These are phyloP conservation scores for Drosophila tropicalis DNA, from an alignment of 1,140 invertebrate species.

Conservation along the genomic window DNA sequence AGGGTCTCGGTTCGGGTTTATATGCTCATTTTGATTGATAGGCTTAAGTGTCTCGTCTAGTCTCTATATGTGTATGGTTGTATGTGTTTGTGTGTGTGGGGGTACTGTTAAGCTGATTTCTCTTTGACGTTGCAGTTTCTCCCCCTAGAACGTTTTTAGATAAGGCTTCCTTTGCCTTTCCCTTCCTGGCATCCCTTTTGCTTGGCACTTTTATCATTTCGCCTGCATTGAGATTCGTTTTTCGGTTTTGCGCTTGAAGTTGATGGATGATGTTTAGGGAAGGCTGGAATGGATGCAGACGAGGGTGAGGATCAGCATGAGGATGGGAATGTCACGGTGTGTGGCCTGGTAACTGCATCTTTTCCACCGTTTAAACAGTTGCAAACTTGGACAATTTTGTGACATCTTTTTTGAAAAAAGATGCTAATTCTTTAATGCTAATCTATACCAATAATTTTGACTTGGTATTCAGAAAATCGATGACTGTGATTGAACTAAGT, in stretches of 20 bases:
- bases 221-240: constrained; percentile 47
- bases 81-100: constrained; percentile 17
- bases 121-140: constrained; percentile 48
- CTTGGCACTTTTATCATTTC: background rate
- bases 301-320: background rate
- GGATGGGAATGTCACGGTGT: background rate
- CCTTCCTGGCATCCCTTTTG: background rate
- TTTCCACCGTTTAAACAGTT: background rate
- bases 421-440: background rate
- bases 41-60: constrained; percentile 48
- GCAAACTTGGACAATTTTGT: background rate
- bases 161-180: constrained; percentile 26
- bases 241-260: constrained; percentile 35
- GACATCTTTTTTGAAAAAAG: background rate
- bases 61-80: background rate
- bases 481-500: background rate
- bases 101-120: constrained; percentile 46
- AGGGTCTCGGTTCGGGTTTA: constrained; percentile 54
- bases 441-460: background rate
- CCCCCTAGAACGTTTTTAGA: constrained; percentile 34
- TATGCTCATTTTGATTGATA: constrained; percentile 71
- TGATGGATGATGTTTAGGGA: constrained; percentile 56
- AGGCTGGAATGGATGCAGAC: background rate
- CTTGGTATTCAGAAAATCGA: too few species aligned
- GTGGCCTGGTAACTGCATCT: constrained; percentile 5